Conservation (phyloP, 2,888 invertebrate genomes). For the Drosophila mulleri region DNA sequence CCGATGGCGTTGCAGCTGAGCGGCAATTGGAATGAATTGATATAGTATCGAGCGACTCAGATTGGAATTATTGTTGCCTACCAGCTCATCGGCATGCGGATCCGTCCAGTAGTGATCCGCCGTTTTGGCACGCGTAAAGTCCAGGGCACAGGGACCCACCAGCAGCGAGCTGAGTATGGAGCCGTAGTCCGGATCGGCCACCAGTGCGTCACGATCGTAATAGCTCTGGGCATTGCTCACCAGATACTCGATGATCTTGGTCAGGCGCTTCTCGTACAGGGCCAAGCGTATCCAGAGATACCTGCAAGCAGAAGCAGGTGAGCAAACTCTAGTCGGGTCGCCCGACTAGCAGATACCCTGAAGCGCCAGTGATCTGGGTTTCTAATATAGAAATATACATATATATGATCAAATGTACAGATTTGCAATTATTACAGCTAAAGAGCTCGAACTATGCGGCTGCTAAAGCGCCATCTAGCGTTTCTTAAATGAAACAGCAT, state of each 20-base stretch:
- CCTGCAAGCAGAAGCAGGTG: conserved; percentile 83
- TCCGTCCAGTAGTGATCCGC: conserved; percentile 96
- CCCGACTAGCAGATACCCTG: too few relatives aligned
- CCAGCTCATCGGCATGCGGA: conserved; percentile 97
- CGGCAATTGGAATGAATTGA: too few relatives aligned
- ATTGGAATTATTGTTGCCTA: conserved; percentile 63
- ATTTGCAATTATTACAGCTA: too few relatives aligned
- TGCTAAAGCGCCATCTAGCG: too few relatives aligned
- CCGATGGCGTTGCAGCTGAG: conserved; percentile 87
- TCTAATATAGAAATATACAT: too few relatives aligned
- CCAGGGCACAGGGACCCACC: conserved; percentile 97
- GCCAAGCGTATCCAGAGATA: conserved; percentile 97
- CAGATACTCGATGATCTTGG: conserved; percentile 94
- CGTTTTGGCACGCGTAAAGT: conserved; percentile 95
- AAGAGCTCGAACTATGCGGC: too few relatives aligned
- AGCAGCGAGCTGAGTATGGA: conserved; percentile 95
- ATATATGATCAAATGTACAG: too few relatives aligned
- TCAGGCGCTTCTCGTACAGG: conserved; percentile 94
- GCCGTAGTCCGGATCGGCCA: conserved; percentile 95
- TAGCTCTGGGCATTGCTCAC: conserved; percentile 93
- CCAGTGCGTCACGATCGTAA: conserved; percentile 95
- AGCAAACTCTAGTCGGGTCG: neutral
- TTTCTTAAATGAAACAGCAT: too few relatives aligned
- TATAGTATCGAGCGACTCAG: neutral
- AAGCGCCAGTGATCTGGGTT: too few relatives aligned